These are phyloP conservation scores for Sinocyclocheilus anophthalmus DNA, from an alignment of 2,113 vertebrate genomes.

Conservation along the genomic window DNA sequence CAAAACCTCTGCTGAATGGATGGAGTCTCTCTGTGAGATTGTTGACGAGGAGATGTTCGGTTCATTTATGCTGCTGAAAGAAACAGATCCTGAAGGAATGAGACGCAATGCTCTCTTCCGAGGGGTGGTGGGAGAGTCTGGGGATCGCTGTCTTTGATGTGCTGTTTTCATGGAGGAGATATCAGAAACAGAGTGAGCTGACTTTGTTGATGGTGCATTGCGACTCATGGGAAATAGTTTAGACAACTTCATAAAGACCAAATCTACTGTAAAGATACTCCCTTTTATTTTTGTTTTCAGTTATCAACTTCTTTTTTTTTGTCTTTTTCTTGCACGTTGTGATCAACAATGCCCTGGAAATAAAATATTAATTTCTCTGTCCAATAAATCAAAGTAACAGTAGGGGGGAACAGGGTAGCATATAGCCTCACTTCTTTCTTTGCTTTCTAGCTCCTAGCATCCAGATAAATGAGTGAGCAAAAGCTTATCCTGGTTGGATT, in stretches of 20 bases:
- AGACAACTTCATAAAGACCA: constrained; percentile 22
- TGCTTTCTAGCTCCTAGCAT: neutral
- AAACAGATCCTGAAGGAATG: constrained; percentile 38
- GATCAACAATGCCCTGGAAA: constrained; percentile 2
- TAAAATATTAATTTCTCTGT: neutral
- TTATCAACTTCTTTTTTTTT: neutral
- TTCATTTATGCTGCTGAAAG: constrained; percentile 52
- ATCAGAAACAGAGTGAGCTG: constrained; percentile 31
- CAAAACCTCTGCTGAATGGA: constrained; percentile 21
- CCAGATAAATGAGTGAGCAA: neutral
- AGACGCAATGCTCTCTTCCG: constrained; percentile 42
- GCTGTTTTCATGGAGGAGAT: constrained; percentile 28
- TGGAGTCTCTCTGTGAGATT: constrained; percentile 17
- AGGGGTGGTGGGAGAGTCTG: constrained; percentile 46
- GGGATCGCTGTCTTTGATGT: constrained; percentile 20
- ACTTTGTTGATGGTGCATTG: constrained; percentile 9
- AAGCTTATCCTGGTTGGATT: neutral
- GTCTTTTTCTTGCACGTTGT: neutral
- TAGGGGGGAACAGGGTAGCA: neutral
- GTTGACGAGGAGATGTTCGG: constrained; percentile 40
- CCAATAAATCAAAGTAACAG: neutral
- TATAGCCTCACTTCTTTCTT: neutral
- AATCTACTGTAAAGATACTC: neutral
- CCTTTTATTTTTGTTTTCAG: neutral
- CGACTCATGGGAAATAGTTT: constrained; percentile 8